These are phyloP conservation scores for Pseudotriccus pelzelni DNA, from an alignment of 2,797 vertebrate genomes.

Conservation along the genomic window DNA sequence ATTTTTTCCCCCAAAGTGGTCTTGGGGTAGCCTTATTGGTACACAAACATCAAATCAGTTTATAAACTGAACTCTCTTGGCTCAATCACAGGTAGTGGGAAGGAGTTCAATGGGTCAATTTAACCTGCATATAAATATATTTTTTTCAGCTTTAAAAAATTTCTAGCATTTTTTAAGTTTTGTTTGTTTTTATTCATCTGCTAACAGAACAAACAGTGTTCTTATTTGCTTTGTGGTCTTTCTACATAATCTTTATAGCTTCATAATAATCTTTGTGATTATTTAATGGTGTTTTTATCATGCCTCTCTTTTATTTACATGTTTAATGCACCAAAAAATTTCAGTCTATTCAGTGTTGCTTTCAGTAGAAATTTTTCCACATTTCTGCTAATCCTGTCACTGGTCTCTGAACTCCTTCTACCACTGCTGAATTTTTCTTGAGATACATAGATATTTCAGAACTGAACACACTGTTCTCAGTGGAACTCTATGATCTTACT, in stretches of 20 bases:
- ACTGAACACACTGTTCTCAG: neutral
- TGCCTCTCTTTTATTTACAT: neutral
- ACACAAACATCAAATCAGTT: neutral
- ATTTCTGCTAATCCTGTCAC: constrained; percentile 19
- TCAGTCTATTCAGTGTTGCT: neutral
- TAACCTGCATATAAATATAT: neutral
- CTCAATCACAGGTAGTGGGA: neutral
- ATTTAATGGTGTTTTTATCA: neutral
- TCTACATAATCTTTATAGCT: neutral
- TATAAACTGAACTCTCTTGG: neutral
- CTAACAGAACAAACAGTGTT: neutral
- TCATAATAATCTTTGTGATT: neutral
- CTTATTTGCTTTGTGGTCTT: neutral
- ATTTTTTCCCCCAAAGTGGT: neutral
- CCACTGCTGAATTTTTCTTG: neutral
- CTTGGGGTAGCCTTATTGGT: neutral
- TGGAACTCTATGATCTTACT: neutral
- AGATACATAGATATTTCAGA: neutral
- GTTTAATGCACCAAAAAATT: neutral
- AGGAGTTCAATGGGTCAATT: neutral
- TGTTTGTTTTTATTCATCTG: neutral
- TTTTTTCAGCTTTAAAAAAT: neutral
- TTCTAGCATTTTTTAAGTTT: neutral
- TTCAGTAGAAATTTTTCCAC: constrained; percentile 12
- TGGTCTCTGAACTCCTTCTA: neutral